Conservation (phyloP, 2,888 invertebrate genomes). For the Polyommatus iphigenia region DNA sequence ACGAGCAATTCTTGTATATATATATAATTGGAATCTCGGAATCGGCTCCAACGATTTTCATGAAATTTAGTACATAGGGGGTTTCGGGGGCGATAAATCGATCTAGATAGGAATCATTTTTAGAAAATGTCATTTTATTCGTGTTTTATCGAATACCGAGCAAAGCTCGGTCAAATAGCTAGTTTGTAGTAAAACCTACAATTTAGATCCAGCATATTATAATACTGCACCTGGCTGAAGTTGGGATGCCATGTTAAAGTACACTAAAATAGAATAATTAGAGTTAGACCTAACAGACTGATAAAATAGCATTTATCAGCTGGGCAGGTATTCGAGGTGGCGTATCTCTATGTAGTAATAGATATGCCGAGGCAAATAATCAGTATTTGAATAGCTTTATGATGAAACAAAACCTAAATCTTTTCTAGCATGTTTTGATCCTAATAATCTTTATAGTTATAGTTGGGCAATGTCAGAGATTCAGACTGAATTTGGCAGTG, state of each 20-base stretch:
- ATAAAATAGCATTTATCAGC: conserved; percentile 40
- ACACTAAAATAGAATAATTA: conserved; percentile 38
- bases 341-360: neutral
- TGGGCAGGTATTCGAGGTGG: neutral
- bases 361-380: neutral
- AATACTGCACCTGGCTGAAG: conserved; percentile 44
- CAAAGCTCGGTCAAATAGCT: too few relatives aligned
- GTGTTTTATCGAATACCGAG: too few relatives aligned
- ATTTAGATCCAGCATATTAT: conserved; percentile 43
- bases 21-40: too few relatives aligned
- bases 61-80: too few relatives aligned
- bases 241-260: conserved; percentile 45
- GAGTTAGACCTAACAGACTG: conserved; percentile 42
- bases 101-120: too few relatives aligned
- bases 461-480: neutral
- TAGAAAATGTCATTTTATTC: too few relatives aligned
- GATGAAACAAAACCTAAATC: conserved; percentile 1
- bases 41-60: too few relatives aligned
- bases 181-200: conserved; percentile 43
- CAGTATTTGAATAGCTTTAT: neutral
- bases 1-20: too few relatives aligned
- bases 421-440: neutral
- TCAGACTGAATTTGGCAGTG: neutral
- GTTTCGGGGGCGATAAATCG: too few relatives aligned
- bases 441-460: neutral